phyloP scores from a whole-genome alignment of 2,888 invertebrate species.

The Junonia oenone region DNA sequence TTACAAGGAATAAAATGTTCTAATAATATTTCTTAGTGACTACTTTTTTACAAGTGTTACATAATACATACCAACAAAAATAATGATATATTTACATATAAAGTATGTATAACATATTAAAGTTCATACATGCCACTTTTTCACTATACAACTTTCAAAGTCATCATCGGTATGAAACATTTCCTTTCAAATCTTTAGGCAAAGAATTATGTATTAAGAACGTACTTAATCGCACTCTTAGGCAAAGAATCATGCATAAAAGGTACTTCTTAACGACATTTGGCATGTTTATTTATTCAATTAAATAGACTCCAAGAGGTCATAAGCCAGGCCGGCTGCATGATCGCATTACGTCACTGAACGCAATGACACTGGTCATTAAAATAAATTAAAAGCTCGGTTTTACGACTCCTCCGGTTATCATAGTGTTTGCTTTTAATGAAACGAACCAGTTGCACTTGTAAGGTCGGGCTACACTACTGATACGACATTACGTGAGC shows the following conservation, averaged over 20 bases:
- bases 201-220: neutral
- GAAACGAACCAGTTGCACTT: constrained; percentile 1
- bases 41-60: too few relatives aligned
- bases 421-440: constrained; percentile 8
- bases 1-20: too few relatives aligned
- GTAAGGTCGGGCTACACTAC: neutral
- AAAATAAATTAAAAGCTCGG: constrained; percentile 26
- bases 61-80: too few relatives aligned
- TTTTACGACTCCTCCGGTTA: constrained; percentile 20
- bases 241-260: neutral
- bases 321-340: constrained; percentile 6
- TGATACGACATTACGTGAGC: too few relatives aligned
- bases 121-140: too few relatives aligned
- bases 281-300: neutral
- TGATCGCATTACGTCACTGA: constrained; percentile 13
- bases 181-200: too few relatives aligned
- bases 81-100: too few relatives aligned
- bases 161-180: too few relatives aligned
- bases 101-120: too few relatives aligned
- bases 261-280: neutral
- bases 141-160: too few relatives aligned
- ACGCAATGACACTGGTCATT: constrained; percentile 17
- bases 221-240: neutral
- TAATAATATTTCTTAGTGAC: too few relatives aligned
- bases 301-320: constrained; percentile 16